Conservation (phyloP, 1,140 invertebrate species). For the Yoshiicerus persimilis region DNA sequence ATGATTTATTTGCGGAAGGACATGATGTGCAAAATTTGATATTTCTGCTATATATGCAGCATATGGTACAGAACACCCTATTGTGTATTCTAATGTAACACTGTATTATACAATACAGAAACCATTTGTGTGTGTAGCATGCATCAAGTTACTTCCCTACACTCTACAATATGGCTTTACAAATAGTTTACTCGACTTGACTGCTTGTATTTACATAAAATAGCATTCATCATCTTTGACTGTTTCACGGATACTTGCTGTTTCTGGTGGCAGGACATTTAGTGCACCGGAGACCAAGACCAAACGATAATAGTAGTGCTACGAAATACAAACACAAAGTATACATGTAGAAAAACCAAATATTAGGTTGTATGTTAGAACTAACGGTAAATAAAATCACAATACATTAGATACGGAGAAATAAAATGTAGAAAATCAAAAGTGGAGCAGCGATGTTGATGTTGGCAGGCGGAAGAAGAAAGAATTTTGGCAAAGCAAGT, state of each 20-base stretch:
- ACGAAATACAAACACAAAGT: neutral
- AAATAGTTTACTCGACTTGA: neutral
- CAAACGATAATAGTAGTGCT: neutral
- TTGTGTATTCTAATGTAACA: neutral
- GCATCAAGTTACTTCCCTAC: neutral
- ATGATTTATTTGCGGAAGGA: conserved; percentile 8
- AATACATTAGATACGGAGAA: neutral
- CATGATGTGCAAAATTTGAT: neutral
- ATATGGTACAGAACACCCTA: neutral
- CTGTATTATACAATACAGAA: neutral
- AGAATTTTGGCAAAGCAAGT: neutral
- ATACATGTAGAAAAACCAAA: neutral
- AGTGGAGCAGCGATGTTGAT: neutral
- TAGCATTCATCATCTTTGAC: conserved; percentile 14
- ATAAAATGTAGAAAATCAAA: neutral
- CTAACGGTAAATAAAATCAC: neutral
- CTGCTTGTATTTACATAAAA: conserved; percentile 1
- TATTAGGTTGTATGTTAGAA: neutral
- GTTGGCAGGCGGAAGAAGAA: conserved; percentile 11
- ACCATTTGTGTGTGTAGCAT: neutral
- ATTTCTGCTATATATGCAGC: too few relatives aligned
- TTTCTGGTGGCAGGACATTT: neutral
- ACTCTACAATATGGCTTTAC: neutral
- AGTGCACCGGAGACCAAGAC: neutral
- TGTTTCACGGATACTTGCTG: conserved; percentile 3